Conservation (phyloP, 2,888 invertebrate genomes). For the Glaucopsyche alexis region DNA sequence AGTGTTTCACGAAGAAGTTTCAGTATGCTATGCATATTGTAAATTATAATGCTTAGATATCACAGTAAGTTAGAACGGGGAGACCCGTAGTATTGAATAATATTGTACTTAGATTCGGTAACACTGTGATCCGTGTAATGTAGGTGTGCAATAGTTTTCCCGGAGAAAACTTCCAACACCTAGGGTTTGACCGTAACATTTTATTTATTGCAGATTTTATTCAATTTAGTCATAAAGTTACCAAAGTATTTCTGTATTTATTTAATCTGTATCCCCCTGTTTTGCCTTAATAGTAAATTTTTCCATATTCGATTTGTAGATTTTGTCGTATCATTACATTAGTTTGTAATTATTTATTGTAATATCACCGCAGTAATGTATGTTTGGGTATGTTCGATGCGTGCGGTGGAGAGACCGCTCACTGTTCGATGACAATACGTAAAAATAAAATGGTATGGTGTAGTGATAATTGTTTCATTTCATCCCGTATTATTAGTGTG, state of each 20-base stretch:
- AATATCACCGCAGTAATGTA: constrained; percentile 31
- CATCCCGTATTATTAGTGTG: neutral
- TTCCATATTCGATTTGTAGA: neutral
- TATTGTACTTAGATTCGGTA: constrained; percentile 40
- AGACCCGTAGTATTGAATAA: constrained; percentile 39
- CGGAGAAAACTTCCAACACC: constrained; percentile 1
- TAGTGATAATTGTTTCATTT: constrained; percentile 48
- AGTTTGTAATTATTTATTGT: constrained; percentile 32
- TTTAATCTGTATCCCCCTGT: constrained; percentile 15
- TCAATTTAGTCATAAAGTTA: constrained; percentile 54
- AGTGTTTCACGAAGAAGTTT: constrained; percentile 32
- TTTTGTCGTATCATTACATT: constrained; percentile 28
- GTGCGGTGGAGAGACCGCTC: constrained; percentile 39
- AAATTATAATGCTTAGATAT: constrained; percentile 30
- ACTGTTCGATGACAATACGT: constrained; percentile 69
- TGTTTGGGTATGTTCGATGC: constrained; percentile 33
- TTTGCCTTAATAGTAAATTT: constrained; percentile 15
- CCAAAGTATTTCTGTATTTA: constrained; percentile 64
- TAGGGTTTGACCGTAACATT: constrained; percentile 27
- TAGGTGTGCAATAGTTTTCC: constrained; percentile 19
- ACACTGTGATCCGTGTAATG: constrained; percentile 33
- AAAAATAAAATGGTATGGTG: constrained; percentile 71
- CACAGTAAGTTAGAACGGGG: constrained; percentile 30
- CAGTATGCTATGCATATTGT: constrained; percentile 38
- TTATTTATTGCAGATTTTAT: constrained; percentile 37